phyloP scores from a whole-genome alignment of 2,888 invertebrate genomes.

The Blastobasis lacticolella region DNA sequence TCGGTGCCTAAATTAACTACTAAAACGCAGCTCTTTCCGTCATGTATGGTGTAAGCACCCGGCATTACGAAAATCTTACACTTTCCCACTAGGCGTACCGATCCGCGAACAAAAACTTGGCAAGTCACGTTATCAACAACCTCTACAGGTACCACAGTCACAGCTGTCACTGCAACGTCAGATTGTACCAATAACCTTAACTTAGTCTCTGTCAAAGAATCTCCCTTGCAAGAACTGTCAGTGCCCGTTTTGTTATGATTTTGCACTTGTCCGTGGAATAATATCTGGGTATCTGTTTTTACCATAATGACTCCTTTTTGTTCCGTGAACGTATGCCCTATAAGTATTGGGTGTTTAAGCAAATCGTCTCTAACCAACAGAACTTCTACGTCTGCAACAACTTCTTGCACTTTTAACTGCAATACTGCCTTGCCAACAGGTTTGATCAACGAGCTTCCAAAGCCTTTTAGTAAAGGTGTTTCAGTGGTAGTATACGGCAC shows the following conservation, averaged over 20 bases:
- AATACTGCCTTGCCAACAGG: not conserved
- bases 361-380: conserved; percentile 4
- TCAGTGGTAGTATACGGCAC: not conserved
- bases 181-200: not conserved
- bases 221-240: not conserved
- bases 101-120: conserved; percentile 1
- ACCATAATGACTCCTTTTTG: conserved; percentile 2
- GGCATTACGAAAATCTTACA: conserved; percentile 1
- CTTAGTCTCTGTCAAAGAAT: not conserved
- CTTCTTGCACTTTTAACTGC: not conserved
- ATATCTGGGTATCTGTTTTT: conserved; percentile 1
- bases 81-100: not conserved
- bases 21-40: not conserved
- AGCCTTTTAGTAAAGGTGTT: conserved; percentile 4
- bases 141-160: not conserved
- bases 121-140: not conserved
- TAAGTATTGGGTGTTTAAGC: conserved; percentile 2
- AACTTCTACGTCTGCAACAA: conserved; percentile 1
- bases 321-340: conserved; percentile 7
- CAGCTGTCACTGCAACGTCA: not conserved
- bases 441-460: conserved; percentile 1
- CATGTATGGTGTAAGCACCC: not conserved
- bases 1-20: not conserved
- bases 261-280: not conserved
- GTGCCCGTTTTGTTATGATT: not conserved